Base-by-base conservation (phyloP, 2,888 invertebrate genomes). In the Coleophora deauratella region DNA sequence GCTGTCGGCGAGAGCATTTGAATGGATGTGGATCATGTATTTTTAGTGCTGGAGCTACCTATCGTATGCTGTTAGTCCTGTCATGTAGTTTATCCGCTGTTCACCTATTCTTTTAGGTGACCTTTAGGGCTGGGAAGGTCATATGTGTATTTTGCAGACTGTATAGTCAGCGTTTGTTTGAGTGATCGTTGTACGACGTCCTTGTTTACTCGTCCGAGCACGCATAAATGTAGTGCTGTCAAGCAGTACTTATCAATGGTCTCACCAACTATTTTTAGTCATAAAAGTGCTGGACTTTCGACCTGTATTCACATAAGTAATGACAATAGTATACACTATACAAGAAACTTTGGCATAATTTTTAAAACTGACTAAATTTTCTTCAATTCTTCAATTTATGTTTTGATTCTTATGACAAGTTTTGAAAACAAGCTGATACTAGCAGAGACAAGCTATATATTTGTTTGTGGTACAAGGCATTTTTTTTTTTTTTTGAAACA, bases 91-190 rank as follows among this genome's bases (percentile, higher is more conserved):
- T 54, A 49, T 46, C 41, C 50, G 43, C 51, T 54, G 21, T 21
- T 21, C 21, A 4, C 21, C 6, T 21, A 44, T 44, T 46, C 33
- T 51, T 41, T 30, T 35, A 42, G 40, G 35, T 74, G 79, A 81
- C 81, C 81, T 82, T 80, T 72, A 66, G 40, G 31, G 44, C 43
- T 14, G 57, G 66, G 63, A 82, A 82, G 81, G 81, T 82, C 81
- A 76, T 55, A 72, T 80, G 74, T 75, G 73, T 70, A 72, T 74
- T 71, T 62, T 35, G 41, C 47, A 46, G 52, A 56, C 55, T 57
- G 60, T 61, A 43, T 52, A 57, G 44, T 56, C 65, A 68, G 52
- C 55, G 50, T 45, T 40, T 41, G 37, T 45, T 40, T 48, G 58
- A 51, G 59, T 70, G 66, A 64, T 65, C 55, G 51, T 52, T 40